Evolutionary conservation across 2,888 invertebrate genomes (phyloP).

Genomic region (Andrena dorsata): DNA sequence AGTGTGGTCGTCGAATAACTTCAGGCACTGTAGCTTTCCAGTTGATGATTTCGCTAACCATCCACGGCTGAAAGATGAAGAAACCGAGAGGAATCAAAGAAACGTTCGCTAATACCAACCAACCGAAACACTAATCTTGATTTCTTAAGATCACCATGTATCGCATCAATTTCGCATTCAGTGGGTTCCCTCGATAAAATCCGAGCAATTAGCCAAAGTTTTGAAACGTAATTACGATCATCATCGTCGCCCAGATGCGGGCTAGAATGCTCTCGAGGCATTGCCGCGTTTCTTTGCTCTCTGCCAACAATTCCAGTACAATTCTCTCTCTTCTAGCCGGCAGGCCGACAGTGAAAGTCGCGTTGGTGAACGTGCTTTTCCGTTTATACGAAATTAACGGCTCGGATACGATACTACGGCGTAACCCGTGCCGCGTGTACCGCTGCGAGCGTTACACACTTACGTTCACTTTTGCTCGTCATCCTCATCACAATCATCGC

Average conservation of each 20-base stretch:
- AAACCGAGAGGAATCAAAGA: background rate
- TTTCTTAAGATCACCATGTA: conserved; percentile 15
- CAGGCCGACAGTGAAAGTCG: conserved; percentile 77
- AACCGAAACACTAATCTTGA: conserved; percentile 3
- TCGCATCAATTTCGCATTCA: conserved; percentile 14
- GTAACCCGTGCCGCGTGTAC: conserved; percentile 48
- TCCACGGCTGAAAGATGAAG: background rate
- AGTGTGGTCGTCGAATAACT: background rate
- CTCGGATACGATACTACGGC: conserved; percentile 57
- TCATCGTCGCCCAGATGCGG: conserved; percentile 9
- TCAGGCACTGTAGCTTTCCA: background rate
- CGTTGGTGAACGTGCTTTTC: conserved; percentile 75
- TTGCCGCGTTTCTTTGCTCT: conserved; percentile 52
- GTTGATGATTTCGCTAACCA: background rate
- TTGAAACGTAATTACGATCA: conserved; percentile 15
- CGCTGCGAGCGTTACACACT: conserved; percentile 24
- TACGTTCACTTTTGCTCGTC: conserved; percentile 53
- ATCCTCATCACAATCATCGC: conserved; percentile 18
- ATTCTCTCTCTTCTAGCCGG: conserved; percentile 61
- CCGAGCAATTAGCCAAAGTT: conserved; percentile 12
- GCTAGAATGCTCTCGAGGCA: conserved; percentile 17
- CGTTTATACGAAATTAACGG: conserved; percentile 73
- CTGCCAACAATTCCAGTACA: conserved; percentile 65
- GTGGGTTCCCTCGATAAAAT: conserved; percentile 12
- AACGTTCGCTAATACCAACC: background rate